Evolutionary conservation across 2,888 invertebrate genomes (phyloP).

Genomic region (Cybosia mesomella): DNA sequence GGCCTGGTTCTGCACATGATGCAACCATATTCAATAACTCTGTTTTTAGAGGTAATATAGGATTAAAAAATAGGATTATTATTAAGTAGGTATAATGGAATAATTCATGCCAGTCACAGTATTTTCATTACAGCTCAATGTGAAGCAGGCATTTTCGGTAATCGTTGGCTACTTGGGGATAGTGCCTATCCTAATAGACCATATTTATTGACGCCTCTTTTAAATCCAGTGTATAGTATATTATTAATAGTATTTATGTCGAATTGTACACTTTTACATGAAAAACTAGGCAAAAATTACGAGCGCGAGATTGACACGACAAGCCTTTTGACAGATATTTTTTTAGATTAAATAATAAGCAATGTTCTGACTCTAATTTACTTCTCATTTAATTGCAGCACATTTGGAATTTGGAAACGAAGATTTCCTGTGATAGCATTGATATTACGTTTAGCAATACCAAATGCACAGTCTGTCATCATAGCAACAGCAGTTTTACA

Average conservation of each 20-base stretch:
- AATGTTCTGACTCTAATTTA: too few relatives aligned
- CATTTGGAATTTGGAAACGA: conserved; percentile 16
- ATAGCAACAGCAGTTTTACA: conserved; percentile 11
- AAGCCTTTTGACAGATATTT: too few relatives aligned
- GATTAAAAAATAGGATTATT: background rate
- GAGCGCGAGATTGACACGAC: too few relatives aligned
- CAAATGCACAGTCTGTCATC: background rate
- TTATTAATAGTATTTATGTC: background rate
- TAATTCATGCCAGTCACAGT: too few relatives aligned
- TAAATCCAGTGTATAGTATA: background rate
- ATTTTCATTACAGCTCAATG: background rate
- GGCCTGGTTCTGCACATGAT: too few relatives aligned
- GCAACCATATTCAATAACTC: too few relatives aligned
- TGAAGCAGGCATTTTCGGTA: background rate
- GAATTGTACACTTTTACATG: too few relatives aligned
- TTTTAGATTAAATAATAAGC: too few relatives aligned
- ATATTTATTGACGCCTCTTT: conserved; percentile 1
- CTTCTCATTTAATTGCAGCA: too few relatives aligned
- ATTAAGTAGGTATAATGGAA: too few relatives aligned
- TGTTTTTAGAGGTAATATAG: background rate
- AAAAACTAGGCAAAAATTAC: too few relatives aligned
- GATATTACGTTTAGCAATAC: background rate
- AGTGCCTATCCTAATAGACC: conserved; percentile 1
- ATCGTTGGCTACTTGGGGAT: conserved; percentile 1
- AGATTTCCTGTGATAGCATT: conserved; percentile 10